Conservation (phyloP, 1,140 invertebrate species). For the Drosophila leontia region DNA sequence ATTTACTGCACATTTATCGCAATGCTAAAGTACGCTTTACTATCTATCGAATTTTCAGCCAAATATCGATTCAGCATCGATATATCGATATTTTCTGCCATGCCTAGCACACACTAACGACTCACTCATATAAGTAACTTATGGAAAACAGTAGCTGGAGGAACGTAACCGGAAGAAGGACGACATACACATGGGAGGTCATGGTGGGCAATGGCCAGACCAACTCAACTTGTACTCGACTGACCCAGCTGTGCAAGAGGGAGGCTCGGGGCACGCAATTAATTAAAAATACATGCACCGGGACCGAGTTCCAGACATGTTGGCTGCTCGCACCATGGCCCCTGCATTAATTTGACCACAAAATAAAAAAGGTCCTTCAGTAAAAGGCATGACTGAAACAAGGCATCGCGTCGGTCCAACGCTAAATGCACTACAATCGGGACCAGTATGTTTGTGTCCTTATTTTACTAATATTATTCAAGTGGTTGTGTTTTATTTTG, state of each 20-base stretch:
- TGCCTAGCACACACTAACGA: neutral
- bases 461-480: conserved; percentile 2
- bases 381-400: conserved; percentile 27
- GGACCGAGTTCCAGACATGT: conserved; percentile 67
- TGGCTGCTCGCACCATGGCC: conserved; percentile 17
- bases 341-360: conserved; percentile 71
- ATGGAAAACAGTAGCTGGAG: conserved; percentile 14
- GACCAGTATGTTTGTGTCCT: conserved; percentile 22
- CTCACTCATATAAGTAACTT: neutral
- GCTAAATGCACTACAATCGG: conserved; percentile 69
- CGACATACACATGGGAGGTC: conserved; percentile 46
- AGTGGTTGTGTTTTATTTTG: conserved; percentile 4
- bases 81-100: neutral
- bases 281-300: conserved; percentile 82
- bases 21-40: neutral
- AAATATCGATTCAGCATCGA: neutral
- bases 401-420: conserved; percentile 23
- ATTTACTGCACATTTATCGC: neutral
- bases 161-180: conserved; percentile 1
- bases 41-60: neutral
- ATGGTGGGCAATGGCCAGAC: conserved; percentile 35
- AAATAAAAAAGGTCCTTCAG: conserved; percentile 52
- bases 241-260: conserved; percentile 14
- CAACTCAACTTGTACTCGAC: conserved; percentile 26
- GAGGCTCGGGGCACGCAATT: conserved; percentile 62